A percentile compares a stretch with the other conserved stretches of the same genome.
These are phyloP conservation scores for Sisor rabdophorus DNA, from an alignment of 2,113 vertebrate genomes.

Conservation along the genomic window DNA sequence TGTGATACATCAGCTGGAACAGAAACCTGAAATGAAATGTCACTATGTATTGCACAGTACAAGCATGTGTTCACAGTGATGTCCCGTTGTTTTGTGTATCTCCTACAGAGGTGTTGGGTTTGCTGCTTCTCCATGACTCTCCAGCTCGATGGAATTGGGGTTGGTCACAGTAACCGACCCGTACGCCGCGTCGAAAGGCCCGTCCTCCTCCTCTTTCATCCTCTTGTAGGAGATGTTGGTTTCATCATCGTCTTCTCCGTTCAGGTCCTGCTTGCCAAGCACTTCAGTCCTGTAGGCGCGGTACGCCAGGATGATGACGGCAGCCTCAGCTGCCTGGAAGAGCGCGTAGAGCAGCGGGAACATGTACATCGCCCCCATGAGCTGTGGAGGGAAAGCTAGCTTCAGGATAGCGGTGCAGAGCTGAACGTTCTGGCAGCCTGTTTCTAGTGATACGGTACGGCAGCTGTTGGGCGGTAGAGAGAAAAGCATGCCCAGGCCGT, in stretches of 20 bases:
- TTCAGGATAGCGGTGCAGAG: constrained; percentile 96
- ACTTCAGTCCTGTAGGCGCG: constrained; percentile 80
- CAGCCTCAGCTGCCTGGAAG: constrained; percentile 91
- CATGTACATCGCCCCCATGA: constrained; percentile 94
- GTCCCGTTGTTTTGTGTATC: not conserved
- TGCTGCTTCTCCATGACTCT: constrained; percentile 59
- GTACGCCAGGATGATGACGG: constrained; percentile 86
- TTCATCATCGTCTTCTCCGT: constrained; percentile 74
- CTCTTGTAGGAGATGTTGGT: constrained; percentile 86
- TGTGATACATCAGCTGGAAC: not conserved
- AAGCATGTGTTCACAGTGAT: constrained; percentile 6
- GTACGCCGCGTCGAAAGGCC: constrained; percentile 76
- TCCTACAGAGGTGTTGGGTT: constrained; percentile 64
- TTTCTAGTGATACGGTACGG: constrained; percentile 89
- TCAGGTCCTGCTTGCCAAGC: constrained; percentile 75
- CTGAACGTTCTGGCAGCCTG: constrained; percentile 96
- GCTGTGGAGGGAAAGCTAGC: constrained; percentile 86
- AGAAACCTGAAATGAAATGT: constrained; percentile 23
- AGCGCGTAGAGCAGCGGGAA: constrained; percentile 94
- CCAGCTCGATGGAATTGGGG: constrained; percentile 68
- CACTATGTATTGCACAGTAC: constrained; percentile 13
- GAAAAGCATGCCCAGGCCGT: constrained; percentile 83
- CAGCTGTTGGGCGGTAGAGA: constrained; percentile 82
- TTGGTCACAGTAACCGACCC: constrained; percentile 79
- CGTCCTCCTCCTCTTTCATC: constrained; percentile 83